Percentiles rank a stretch among this genome's conserved stretches.
phyloP scores from a whole-genome alignment of 2,888 invertebrate species.

The Plebejus argus region DNA sequence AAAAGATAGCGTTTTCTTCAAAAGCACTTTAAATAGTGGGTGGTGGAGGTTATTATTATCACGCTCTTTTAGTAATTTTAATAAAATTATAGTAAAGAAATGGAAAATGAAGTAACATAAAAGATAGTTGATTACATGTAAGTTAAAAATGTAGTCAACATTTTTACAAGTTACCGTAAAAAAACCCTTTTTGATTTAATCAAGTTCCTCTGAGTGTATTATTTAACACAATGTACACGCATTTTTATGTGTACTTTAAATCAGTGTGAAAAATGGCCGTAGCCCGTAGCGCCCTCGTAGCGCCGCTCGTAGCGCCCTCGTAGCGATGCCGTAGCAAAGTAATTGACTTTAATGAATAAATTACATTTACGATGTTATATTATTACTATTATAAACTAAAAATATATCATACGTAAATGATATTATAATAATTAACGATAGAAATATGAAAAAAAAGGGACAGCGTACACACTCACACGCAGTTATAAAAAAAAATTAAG shows the following conservation, averaged over 20 bases:
- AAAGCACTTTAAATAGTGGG: not conserved
- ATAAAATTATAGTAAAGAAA: too few species aligned
- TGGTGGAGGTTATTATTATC: too few species aligned
- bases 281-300: not conserved
- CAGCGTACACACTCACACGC: too few species aligned
- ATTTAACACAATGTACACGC: not conserved
- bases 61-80: too few species aligned
- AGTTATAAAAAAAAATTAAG: too few species aligned
- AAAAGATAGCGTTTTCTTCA: not conserved
- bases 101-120: too few species aligned
- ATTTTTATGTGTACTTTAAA: constrained; percentile 12
- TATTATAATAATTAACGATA: too few species aligned
- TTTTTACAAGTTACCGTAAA: not conserved
- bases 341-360: constrained; percentile 2
- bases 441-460: too few species aligned
- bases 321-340: constrained; percentile 15
- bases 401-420: too few species aligned
- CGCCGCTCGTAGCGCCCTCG: not conserved
- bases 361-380: not conserved
- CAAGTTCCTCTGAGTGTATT: not conserved
- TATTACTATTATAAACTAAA: too few species aligned
- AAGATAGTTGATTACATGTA: too few species aligned
- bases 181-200: not conserved
- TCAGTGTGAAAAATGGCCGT: constrained; percentile 5
- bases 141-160: too few species aligned